A percentile compares a stretch with the other conserved stretches of the same genome.
phyloP scores from a whole-genome alignment of 2,797 vertebrate species.

The Syndactyla subalaris region DNA sequence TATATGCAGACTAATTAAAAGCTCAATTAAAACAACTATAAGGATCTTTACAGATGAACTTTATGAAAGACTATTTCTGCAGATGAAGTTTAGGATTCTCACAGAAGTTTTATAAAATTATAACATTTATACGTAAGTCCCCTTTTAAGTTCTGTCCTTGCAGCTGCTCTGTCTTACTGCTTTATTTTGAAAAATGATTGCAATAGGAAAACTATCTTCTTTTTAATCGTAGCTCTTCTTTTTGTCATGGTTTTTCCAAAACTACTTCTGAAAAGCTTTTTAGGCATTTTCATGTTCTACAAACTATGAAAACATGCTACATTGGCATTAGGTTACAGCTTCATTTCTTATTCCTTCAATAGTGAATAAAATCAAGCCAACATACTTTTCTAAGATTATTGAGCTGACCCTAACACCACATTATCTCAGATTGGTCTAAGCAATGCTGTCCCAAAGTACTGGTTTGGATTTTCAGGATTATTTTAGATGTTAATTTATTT shows the following conservation, averaged over 20 bases:
- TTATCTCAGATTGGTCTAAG: background rate
- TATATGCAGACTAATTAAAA: slow-evolving; percentile 55
- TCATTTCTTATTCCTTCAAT: background rate
- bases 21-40: slow-evolving; percentile 30
- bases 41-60: slow-evolving; percentile 29
- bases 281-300: background rate
- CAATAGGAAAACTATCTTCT: background rate
- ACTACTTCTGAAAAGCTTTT: background rate
- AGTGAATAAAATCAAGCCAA: background rate
- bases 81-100: background rate
- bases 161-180: background rate
- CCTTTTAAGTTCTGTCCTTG: background rate
- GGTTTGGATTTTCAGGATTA: background rate
- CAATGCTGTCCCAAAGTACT: background rate
- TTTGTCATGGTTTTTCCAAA: background rate
- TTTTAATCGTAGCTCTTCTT: background rate
- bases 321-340: background rate
- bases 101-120: background rate
- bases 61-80: slow-evolving; percentile 5
- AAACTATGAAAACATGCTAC: background rate
- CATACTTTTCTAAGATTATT: background rate
- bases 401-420: background rate
- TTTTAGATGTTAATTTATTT: background rate
- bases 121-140: background rate
- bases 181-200: background rate